Base-by-base conservation (phyloP, 2,888 invertebrate genomes). In the Andrena trimmerana region DNA sequence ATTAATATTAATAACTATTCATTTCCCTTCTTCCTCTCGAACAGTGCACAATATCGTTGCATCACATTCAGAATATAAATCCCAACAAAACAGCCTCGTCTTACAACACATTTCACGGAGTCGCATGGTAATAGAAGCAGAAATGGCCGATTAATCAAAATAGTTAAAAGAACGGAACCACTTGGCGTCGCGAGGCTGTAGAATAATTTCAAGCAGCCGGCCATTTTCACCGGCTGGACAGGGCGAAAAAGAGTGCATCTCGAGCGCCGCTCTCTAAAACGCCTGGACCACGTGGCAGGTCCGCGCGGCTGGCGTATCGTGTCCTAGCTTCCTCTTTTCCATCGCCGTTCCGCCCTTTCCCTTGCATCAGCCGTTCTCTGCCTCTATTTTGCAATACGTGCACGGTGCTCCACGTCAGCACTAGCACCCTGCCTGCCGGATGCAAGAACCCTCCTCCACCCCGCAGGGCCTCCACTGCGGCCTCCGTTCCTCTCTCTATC, bases 301-400 rank as follows among this genome's bases (percentile, higher is more conserved):
- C 31, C 36, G 57, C 52, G 52, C 70, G 78, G 20, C 60, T 73
- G 67, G 75, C 72, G 72, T 68, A 71, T 75, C 81, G 31, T 57
- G 57, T 71, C 42, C 75, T 33, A 52, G 52, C 68, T 59, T 27
- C 60, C 83, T 54, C 72, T 76, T 48, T 81, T 54, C 59, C 65
- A 73, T 60, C 63, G 67, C 31, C 27, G 67, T 57, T 57, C 24
- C 52, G 20, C 50, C 66, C 66, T 67, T 62, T 52, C 42, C 42
- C 42, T 66, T 62, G 81, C 83, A 88, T 82, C 75, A 71, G 73
- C 70, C 81, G 63, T 68, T 62, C 57, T 50, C 65, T 72, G 85
- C 82, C 81, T 85, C 86, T 88, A 86, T 84, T 88, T 88, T 81
- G 84, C 84, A 86, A 88, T 88, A 88, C 84, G 84, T 75, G 83